Evolutionary conservation across 1,140 invertebrate species (phyloP), one percentile per base, ranked within the genome.

Genomic region (Pygmarrhopalites habei): DNA sequence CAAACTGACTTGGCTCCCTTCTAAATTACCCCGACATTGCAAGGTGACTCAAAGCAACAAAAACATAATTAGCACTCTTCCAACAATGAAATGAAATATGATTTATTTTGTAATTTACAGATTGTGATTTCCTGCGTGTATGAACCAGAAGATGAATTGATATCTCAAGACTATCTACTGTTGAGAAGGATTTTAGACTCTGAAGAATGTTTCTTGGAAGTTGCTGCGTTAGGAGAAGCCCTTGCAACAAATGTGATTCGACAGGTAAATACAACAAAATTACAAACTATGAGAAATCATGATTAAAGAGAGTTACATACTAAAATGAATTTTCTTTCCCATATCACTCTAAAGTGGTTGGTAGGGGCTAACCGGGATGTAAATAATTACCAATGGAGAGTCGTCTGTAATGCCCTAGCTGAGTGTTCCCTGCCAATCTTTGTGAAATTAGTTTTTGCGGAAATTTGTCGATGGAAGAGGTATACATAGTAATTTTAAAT

Each of bases 351-450:
- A n/a, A n/a, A n/a, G 79, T 98, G 94, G 94, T 89, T 98, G 85
- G 84, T 87, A 72, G 88, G 87, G n/a, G 89, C 87, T 0, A 87
- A 87, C 59, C 79, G 94, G 41, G 91, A 94, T 73, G 75, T 95
- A 1, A 89, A 86, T 71, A 88, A 92, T 76, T 89, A 94, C 74
- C 95, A 98, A 74, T 97, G 92, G 93, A 82, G 88, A 52, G 77
- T 98, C 14, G 95, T 98, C 0, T 87, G 89, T 25, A 96, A 95
- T 73, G 93, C 88, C 1, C 89, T 98, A 44, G 85, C 84, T 14
- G 88, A 91, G 72, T 99, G 95, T 74, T 97, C 93, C 3, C 77
- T 98, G 47, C 95, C 95, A 0, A 93, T 99, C 39, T 98, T 97
- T 74, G 92, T 98, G 0, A 98, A 98, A 78, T 78, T 99, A 21